Percentiles rank a stretch among this genome's conserved stretches.
Evolutionary conservation across 2,113 vertebrate genomes (phyloP).

Genomic region (Callionymus lyra): DNA sequence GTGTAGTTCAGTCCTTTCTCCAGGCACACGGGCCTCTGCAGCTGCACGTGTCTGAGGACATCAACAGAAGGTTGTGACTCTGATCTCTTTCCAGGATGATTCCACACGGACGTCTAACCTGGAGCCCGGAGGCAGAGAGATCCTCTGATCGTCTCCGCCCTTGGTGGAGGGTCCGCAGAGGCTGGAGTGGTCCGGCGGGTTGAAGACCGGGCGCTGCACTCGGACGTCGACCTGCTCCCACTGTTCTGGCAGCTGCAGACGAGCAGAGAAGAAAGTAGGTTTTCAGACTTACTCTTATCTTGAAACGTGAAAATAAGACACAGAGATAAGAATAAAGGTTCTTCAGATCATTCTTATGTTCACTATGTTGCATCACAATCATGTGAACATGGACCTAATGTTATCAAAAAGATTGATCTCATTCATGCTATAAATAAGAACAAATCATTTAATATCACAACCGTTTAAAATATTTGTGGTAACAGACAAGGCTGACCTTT

Average conservation of each 20-base stretch:
- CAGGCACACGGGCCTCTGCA: conserved; percentile 80
- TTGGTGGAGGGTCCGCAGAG: conserved; percentile 78
- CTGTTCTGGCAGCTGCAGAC: conserved; percentile 77
- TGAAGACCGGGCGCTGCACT: conserved; percentile 70
- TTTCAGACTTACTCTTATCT: not conserved
- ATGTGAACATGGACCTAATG: too few species aligned
- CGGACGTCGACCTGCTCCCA: conserved; percentile 84
- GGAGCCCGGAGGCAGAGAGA: conserved; percentile 83
- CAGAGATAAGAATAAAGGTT: not conserved
- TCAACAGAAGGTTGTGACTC: not conserved
- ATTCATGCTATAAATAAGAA: too few species aligned
- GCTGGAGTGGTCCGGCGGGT: conserved; percentile 53
- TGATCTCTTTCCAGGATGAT: not conserved
- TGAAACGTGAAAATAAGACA: not conserved
- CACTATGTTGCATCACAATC: too few species aligned
- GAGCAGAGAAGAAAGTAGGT: not conserved
- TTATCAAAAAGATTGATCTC: too few species aligned
- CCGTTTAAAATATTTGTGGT: too few species aligned
- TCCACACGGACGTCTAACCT: conserved; percentile 25
- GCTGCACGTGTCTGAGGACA: conserved; percentile 74
- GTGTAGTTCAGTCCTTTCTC: conserved; percentile 89
- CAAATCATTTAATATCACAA: too few species aligned
- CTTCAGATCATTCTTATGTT: too few species aligned
- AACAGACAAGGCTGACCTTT: too few species aligned
- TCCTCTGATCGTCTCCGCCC: conserved; percentile 76